These are phyloP conservation scores for Labeo calbasu DNA, from an alignment of 2,797 vertebrate genomes.

Conservation along the genomic window DNA sequence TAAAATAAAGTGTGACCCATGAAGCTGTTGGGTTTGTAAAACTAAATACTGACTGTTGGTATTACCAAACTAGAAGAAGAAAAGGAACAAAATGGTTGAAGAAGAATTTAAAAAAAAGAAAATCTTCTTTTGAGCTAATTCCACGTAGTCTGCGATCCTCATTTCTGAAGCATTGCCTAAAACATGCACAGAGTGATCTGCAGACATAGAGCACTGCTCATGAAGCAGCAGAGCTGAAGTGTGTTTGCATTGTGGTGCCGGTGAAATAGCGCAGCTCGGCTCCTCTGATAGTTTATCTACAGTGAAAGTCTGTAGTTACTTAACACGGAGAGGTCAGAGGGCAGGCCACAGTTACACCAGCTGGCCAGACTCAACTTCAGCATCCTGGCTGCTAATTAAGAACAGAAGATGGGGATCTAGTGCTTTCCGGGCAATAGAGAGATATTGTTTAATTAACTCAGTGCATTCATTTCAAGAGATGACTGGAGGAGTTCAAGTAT, in stretches of 20 bases:
- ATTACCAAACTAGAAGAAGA: not conserved
- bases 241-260: conserved; percentile 56
- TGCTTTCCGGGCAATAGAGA: conserved; percentile 80
- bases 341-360: conserved; percentile 81
- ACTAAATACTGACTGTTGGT: not conserved
- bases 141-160: not conserved
- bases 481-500: not conserved
- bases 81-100: not conserved
- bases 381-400: conserved; percentile 86
- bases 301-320: conserved; percentile 84
- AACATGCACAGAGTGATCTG: conserved; percentile 36
- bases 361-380: conserved; percentile 80
- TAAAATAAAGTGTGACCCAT: too few relatives aligned
- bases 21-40: not conserved
- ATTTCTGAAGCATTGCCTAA: not conserved
- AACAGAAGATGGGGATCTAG: conserved; percentile 81
- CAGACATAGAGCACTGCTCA: conserved; percentile 47
- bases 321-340: conserved; percentile 89
- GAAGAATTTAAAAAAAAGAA: not conserved
- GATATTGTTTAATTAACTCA: conserved; percentile 71
- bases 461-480: conserved; percentile 55
- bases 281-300: conserved; percentile 86
- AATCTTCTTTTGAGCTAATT: not conserved
- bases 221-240: conserved; percentile 49
- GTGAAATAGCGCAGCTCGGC: conserved; percentile 63